Evolutionary conservation across 2,888 invertebrate species (phyloP), one percentile per base, ranked within the genome.

Genomic region (Maniola hyperantus): DNA sequence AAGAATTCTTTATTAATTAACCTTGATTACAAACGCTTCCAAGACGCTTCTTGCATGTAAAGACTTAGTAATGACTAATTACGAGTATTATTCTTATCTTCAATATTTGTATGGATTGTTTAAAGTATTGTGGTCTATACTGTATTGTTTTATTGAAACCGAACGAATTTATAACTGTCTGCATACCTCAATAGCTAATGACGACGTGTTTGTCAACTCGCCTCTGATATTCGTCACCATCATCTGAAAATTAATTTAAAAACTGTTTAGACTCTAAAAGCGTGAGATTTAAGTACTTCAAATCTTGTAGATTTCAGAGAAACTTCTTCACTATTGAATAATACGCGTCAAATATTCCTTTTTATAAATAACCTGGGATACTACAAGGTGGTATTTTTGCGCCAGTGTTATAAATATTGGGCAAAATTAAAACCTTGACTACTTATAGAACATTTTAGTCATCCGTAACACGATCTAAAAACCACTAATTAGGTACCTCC

Each of bases 161-260:
- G n/a, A 13, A 11, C 13, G 11, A 42, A 50, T 20, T 26, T 33
- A 8, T 15, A 0, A 15, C 2, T 18, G 10, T 58, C 48, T n/a
- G 48, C 77, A 76, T 78, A 89, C 91, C 78, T 85, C 83, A 6
- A 88, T 77, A 36, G 78, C 79, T 68, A 84, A 79, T 1, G 88
- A 84, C 2, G 85, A 74, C 5, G 84, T 73, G 74, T 79, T 89
- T 65, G 97, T 96, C 74, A 98, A 83, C 83, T 98, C 98, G 0
- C 98, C 98, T 58, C 97, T 93, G 42, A 98, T 90, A 80, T 96
- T 97, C 0, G 93, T 93, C 71, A 94, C 93, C 94, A 98, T 95
- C 95, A 97, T 95, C 95, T 96, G 82, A 36, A 80, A 83, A 18
- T 36, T 36, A 13, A 36, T 10, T 18, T n/a, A 15, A 1, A 54